Conservation (phyloP, 1,140 invertebrate genomes). For the Drosophila trapezifrons region DNA sequence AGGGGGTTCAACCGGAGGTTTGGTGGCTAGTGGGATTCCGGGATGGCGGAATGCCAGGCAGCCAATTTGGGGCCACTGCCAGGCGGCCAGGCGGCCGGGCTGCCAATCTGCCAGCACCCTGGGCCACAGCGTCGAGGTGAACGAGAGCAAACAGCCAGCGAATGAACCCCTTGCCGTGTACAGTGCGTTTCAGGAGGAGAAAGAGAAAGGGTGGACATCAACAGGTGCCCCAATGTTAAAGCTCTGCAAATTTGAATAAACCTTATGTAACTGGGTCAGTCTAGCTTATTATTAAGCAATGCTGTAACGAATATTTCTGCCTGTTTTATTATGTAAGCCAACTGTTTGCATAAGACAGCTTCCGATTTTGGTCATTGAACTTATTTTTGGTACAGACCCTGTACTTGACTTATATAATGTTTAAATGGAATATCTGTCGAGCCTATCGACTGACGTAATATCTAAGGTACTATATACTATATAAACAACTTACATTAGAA, state of each 20-base stretch:
- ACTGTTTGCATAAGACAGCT: slow-evolving; percentile 18
- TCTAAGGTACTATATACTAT: too few species aligned
- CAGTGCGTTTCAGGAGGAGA: slow-evolving; percentile 6
- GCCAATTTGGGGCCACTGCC: slow-evolving; percentile 42
- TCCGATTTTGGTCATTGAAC: slow-evolving; percentile 27
- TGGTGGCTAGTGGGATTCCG: neutral
- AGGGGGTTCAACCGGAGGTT: slow-evolving; percentile 3
- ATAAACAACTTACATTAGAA: too few species aligned
- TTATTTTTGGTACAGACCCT: neutral
- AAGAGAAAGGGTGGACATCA: neutral
- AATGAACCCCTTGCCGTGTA: neutral
- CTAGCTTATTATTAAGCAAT: slow-evolving; percentile 35
- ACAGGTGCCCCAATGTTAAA: slow-evolving; percentile 30
- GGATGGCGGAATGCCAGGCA: slow-evolving; percentile 11
- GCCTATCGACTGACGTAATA: neutral
- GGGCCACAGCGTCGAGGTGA: slow-evolving; percentile 33
- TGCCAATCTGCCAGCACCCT: slow-evolving; percentile 23
- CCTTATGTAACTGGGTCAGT: slow-evolving; percentile 26
- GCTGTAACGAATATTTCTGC: slow-evolving; percentile 5
- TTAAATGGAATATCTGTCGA: neutral
- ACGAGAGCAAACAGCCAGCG: slow-evolving; percentile 37
- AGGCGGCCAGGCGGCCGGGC: too few species aligned
- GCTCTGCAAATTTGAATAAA: slow-evolving; percentile 26
- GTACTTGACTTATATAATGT: too few species aligned
- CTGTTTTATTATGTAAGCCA: slow-evolving; percentile 14